A percentile compares a stretch with the other conserved stretches of the same genome.
phyloP scores from a whole-genome alignment of 2,888 invertebrate species.

The Yponomeuta sedellus region DNA sequence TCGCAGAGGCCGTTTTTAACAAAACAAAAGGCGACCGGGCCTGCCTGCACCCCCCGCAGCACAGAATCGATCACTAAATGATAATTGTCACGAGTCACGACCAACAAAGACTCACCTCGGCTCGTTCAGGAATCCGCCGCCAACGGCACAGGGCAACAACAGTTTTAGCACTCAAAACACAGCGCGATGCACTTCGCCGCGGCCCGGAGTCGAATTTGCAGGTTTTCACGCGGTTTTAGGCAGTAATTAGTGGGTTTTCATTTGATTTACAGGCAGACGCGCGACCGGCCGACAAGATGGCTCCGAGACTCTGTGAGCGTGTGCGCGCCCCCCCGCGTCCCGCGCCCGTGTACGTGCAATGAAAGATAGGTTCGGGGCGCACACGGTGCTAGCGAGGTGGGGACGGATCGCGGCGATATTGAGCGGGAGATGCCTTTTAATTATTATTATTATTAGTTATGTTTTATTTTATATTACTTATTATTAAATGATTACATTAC shows the following conservation, averaged over 20 bases:
- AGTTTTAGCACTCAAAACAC: slow-evolving; percentile 37
- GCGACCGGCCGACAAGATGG: slow-evolving; percentile 73
- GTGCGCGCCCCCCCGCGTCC: slow-evolving; percentile 52
- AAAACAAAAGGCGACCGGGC: slow-evolving; percentile 71
- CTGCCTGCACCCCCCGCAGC: slow-evolving; percentile 61
- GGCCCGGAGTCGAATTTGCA: slow-evolving; percentile 23
- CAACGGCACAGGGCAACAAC: slow-evolving; percentile 63
- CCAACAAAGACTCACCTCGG: slow-evolving; percentile 54
- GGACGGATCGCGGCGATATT: slow-evolving; percentile 37
- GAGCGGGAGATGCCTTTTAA: not conserved
- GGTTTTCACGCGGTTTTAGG: slow-evolving; percentile 41
- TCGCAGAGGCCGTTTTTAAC: slow-evolving; percentile 58
- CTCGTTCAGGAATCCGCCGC: slow-evolving; percentile 58
- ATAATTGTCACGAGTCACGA: slow-evolving; percentile 76
- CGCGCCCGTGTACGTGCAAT: slow-evolving; percentile 69
- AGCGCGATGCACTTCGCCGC: slow-evolving; percentile 20
- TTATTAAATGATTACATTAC: no score
- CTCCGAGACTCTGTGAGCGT: slow-evolving; percentile 37
- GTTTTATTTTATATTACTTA: no score
- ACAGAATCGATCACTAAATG: slow-evolving; percentile 69
- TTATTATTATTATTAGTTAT: no score
- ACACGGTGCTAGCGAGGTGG: slow-evolving; percentile 43
- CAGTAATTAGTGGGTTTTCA: slow-evolving; percentile 71
- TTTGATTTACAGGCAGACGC: slow-evolving; percentile 66
- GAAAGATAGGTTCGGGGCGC: slow-evolving; percentile 71